These are phyloP conservation scores for Homalodisca vitripennis DNA, from an alignment of 1,140 invertebrate genomes.

Conservation along the genomic window DNA sequence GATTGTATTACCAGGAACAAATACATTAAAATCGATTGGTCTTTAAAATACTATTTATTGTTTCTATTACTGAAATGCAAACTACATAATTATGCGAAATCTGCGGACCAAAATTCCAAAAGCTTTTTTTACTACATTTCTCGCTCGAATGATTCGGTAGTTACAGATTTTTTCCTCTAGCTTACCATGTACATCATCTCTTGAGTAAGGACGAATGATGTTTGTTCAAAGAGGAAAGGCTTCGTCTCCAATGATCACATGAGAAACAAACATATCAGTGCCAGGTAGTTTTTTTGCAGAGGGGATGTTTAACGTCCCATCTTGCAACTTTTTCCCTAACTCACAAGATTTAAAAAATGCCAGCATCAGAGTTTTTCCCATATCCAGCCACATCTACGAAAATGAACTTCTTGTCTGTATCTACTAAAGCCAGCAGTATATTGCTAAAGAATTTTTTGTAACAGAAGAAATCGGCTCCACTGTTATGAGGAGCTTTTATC, in stretches of 20 bases:
- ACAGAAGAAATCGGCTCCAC: too few relatives aligned
- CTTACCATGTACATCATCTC: conserved; percentile 14
- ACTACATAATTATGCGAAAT: too few relatives aligned
- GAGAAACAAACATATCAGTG: conserved; percentile 40
- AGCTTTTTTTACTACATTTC: conserved; percentile 46
- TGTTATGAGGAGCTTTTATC: conserved; percentile 49
- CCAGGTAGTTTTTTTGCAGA: conserved; percentile 33
- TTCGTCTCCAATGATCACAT: conserved; percentile 45
- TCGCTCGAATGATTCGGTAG: conserved; percentile 40
- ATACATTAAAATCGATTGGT: too few relatives aligned
- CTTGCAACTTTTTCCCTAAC: conserved; percentile 42
- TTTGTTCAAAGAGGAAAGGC: conserved; percentile 46
- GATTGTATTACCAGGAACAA: too few relatives aligned
- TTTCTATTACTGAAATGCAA: too few relatives aligned
- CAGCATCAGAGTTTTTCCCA: conserved; percentile 36
- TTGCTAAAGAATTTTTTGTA: conserved; percentile 42
- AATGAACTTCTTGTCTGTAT: conserved; percentile 39
- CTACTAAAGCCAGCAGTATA: conserved; percentile 51
- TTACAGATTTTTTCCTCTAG: conserved; percentile 44
- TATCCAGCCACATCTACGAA: conserved; percentile 48
- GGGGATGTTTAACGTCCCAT: conserved; percentile 38
- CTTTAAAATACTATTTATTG: too few relatives aligned
- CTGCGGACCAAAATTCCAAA: conserved; percentile 44
- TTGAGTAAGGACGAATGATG: conserved; percentile 42
- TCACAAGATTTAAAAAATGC: conserved; percentile 43